Base-by-base conservation (phyloP, 2,888 invertebrate species). In the Pseudococcus viburni region DNA sequence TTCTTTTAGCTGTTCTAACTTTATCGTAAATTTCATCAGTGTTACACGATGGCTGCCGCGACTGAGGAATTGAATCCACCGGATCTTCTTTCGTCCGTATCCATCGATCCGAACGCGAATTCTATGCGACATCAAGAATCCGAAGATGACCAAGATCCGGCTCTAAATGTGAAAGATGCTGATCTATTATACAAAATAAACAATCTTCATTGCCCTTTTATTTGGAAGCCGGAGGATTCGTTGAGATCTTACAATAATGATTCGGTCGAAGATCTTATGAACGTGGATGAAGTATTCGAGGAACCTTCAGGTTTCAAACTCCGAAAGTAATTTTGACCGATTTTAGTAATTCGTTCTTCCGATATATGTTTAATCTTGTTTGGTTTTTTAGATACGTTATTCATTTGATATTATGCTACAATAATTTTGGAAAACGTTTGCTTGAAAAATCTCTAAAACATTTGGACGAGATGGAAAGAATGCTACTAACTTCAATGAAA, bases 401-500 rank as follows among this genome's bases (percentile, higher is more conserved):
- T 11, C 26, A 80, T n/a, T 42, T 88, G 59, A 59, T 88, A 0
- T 22, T 59, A 12, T 80, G 55, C n/a, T 88, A 88, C 83, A 77
- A 83, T n/a, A 88, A 83, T 59, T 88, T 83, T 19, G 48, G 12
- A 15, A 80, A 80, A 55, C 48, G 88, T 6, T 12, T 80, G 51
- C 33, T 83, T 5, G 22, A 80, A 12, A 77, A 80, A 7, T 80
- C 51, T 0, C 48, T 83, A 12, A 15, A 83, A 39, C 19, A 88
- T 83, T n/a, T 88, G 19, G 83, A 88, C 11, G 88, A 88, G 17
- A 48, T 88, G 55, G 88, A 88, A n/a, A 80, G 33, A 11, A 88
- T 88, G 88, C 15, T 88, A n/a, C 9, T 33, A 9, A 11, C 33
- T 9, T 51, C 88, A 0, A 77, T 80, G n/a, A 88, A 55, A 33